Base-by-base conservation (phyloP, 2,113 vertebrate species). In the Pachypanchax playfairii region DNA sequence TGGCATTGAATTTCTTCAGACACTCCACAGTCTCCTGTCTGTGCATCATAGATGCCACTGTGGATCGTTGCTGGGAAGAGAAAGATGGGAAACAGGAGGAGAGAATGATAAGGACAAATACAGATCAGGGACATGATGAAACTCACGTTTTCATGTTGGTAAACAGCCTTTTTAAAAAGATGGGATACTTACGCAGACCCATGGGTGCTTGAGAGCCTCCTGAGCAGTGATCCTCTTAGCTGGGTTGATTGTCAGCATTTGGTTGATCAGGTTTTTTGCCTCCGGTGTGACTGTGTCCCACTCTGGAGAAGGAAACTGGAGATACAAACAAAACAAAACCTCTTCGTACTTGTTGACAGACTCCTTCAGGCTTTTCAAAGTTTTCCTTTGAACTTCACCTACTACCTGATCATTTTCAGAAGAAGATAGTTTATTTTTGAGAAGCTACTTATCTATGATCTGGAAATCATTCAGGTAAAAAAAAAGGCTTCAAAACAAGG, bases 41-140 rank as follows among this genome's bases (percentile, higher is more conserved):
- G 92, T 98, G 96, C 96, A 98, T 98, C 96, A 98, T 98, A 31
- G 96, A 98, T 39, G 96, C 96, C 93, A 98, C 96, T 0, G 96
- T 98, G 52, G 96, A 98, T 56, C 96, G 96, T 98, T 98, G 96
- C 96, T 97, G 90, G 0, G 9, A 11, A 57, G 28, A 49, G 11
- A 9, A 68, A 39, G 44, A 56, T 42, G 35, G 2, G 14, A 55
- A 54, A 4, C n/a, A n/a, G n/a, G n/a, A n/a, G n/a, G 28, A 29
- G 4, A 29, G 28, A 12, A 35, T 3, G 4, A 6, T 5, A 39
- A 13, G 39, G 21, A 64, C 2, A 17, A 54, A 18, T 0, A 31
- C 10, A 56, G 12, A n/a, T 33, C 1, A 46, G 5, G 7, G 26
- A 22, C 9, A 43, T 17, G 5, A 44, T 14, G 17, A 21, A 3